Evolutionary conservation across 1,140 invertebrate species (phyloP).

Genomic region (Frieseomelitta varia): DNA sequence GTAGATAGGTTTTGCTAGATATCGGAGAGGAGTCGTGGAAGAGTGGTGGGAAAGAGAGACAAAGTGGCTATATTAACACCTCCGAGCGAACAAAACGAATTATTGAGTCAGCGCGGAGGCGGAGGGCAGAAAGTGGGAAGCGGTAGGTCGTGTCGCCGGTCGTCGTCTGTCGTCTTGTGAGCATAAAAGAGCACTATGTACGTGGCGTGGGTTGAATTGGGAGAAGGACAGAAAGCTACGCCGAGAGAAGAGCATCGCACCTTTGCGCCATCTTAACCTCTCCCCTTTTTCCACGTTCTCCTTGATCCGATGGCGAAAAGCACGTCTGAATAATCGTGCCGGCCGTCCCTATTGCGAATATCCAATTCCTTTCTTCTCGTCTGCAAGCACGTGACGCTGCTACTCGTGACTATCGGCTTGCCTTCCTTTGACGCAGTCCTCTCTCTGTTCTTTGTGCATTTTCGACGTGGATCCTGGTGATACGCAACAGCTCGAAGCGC

Average conservation of each 20-base stretch:
- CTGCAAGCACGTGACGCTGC: conserved; percentile 19
- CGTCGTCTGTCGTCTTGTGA: conserved; percentile 9
- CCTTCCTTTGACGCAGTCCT: background rate
- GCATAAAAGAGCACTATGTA: conserved; percentile 51
- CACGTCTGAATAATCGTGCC: conserved; percentile 51
- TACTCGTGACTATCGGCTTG: conserved; percentile 2
- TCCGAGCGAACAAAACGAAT: conserved; percentile 68
- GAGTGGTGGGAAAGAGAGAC: background rate
- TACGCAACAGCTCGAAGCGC: background rate
- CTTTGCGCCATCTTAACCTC: conserved; percentile 18
- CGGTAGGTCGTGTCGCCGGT: background rate
- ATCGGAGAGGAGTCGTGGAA: background rate
- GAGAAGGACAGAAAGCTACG: conserved; percentile 39
- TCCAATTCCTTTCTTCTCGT: conserved; percentile 43
- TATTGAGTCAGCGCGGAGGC: conserved; percentile 46
- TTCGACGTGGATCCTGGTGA: background rate
- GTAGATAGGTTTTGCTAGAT: background rate
- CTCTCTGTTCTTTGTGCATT: background rate
- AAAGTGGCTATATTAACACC: conserved; percentile 65
- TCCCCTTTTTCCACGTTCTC: conserved; percentile 3
- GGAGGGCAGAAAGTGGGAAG: background rate
- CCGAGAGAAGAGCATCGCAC: conserved; percentile 35
- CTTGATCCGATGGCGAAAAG: conserved; percentile 30
- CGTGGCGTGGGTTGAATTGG: background rate
- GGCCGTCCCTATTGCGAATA: conserved; percentile 42